phyloP scores from a whole-genome alignment of 92 coral and sea anemone species.

The Umimayanthus kanabou region DNA sequence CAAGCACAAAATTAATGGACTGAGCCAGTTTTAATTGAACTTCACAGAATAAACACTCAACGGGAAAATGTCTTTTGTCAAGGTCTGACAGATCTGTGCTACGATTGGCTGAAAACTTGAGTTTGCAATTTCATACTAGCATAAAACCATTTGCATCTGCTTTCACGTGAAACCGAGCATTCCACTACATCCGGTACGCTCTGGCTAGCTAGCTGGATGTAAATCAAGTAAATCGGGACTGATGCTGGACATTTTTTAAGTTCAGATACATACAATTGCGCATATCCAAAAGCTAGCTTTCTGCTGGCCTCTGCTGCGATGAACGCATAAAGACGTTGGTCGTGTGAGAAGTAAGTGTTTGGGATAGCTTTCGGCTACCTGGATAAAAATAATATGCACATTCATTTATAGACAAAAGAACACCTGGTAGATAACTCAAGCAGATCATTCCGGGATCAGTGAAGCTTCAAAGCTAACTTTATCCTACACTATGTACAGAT shows the following conservation, averaged over 20 bases:
- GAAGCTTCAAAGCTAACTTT: too few relatives aligned
- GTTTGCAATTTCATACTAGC: not conserved
- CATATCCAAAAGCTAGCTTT: not conserved
- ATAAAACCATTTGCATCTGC: not conserved
- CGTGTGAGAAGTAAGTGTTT: not conserved
- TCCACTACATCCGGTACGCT: not conserved
- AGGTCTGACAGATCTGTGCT: not conserved
- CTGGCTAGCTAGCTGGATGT: not conserved
- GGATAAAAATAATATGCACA: too few relatives aligned
- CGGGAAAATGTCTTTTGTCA: not conserved
- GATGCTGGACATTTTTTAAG: not conserved
- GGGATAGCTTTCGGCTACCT: too few relatives aligned
- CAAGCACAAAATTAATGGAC: not conserved
- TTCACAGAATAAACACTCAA: not conserved
- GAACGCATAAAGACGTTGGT: not conserved
- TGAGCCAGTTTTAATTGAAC: not conserved
- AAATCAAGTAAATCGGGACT: not conserved
- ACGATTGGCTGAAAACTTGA: not conserved
- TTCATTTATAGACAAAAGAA: too few relatives aligned
- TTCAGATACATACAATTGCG: too few relatives aligned
- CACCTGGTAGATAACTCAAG: too few relatives aligned
- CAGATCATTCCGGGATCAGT: too few relatives aligned
- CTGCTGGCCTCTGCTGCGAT: not conserved
- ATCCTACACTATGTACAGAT: too few relatives aligned
- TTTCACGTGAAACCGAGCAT: not conserved